Evolutionary conservation across 2,797 vertebrate species (phyloP).

Genomic region (Bovichtus diacanthus): DNA sequence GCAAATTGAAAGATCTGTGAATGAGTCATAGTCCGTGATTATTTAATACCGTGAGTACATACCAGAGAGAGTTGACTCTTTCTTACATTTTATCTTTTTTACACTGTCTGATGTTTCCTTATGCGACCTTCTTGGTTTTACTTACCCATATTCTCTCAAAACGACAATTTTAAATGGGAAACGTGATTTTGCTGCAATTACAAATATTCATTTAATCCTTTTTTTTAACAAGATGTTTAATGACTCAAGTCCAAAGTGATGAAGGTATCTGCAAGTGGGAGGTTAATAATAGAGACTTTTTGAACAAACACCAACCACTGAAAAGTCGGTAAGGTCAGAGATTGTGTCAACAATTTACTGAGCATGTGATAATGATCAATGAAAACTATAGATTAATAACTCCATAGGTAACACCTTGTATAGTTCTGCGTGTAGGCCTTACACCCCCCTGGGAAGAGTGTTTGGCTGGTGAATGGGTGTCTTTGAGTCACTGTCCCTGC

Average conservation of each 20-base stretch:
- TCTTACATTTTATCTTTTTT: background rate
- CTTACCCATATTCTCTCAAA: background rate
- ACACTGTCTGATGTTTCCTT: background rate
- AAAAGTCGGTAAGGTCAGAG: conserved; percentile 1
- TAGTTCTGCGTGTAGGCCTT: conserved; percentile 24
- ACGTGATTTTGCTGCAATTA: background rate
- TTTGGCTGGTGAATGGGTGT: conserved; percentile 64
- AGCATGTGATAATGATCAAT: conserved; percentile 16
- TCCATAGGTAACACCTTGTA: conserved; percentile 35
- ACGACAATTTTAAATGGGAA: background rate
- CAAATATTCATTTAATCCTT: background rate
- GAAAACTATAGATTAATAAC: conserved; percentile 33
- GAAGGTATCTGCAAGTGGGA: background rate
- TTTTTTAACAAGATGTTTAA: conserved; percentile 2
- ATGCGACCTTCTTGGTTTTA: conserved; percentile 8
- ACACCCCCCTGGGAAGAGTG: conserved; percentile 53
- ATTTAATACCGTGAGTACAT: background rate
- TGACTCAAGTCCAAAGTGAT: background rate
- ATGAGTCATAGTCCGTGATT: background rate
- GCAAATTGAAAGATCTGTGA: background rate
- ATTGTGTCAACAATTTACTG: conserved; percentile 10
- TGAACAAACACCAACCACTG: background rate
- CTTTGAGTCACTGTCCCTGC: conserved; percentile 64
- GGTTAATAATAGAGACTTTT: background rate
- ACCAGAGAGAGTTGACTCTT: background rate